A percentile compares a stretch with the other conserved stretches of the same genome.
phyloP scores from a whole-genome alignment of 1,140 invertebrate species.

The Zaprionus nigranus region DNA sequence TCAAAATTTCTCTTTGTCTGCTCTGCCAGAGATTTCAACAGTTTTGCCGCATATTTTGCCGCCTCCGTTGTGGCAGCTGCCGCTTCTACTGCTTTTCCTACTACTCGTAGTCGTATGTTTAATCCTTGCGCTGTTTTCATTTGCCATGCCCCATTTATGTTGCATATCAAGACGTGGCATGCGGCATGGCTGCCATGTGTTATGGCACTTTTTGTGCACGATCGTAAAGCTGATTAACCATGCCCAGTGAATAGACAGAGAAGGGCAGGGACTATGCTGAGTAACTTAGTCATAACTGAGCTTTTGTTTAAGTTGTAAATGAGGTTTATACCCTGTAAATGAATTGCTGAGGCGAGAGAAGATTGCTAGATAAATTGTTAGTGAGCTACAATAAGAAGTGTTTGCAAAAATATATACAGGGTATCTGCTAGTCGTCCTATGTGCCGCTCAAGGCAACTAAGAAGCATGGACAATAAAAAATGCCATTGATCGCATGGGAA shows the following conservation, averaged over 20 bases:
- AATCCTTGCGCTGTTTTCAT: constrained; percentile 71
- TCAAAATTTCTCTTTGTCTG: constrained; percentile 76
- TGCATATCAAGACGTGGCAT: constrained; percentile 58
- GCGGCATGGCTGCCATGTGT: constrained; percentile 48
- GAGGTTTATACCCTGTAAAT: background rate
- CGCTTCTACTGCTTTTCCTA: background rate
- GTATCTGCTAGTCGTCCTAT: background rate
- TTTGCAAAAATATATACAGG: background rate
- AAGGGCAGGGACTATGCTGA: too few relatives aligned
- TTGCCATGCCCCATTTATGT: constrained; percentile 63
- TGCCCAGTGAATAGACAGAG: constrained; percentile 14
- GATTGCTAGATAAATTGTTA: background rate
- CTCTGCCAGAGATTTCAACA: constrained; percentile 57
- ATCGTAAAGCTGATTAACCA: constrained; percentile 66
- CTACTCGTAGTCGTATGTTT: constrained; percentile 29
- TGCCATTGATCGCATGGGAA: constrained; percentile 28
- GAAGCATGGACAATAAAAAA: constrained; percentile 15
- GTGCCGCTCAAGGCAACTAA: background rate
- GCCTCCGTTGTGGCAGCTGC: constrained; percentile 36
- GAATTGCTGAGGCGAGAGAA: background rate
- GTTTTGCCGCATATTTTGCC: constrained; percentile 47
- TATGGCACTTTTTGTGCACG: constrained; percentile 46
- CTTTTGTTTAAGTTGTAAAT: background rate
- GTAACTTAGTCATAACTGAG: too few relatives aligned
- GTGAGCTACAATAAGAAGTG: background rate